Conservation (phyloP, 2,888 invertebrate genomes). For the Peribatodes rhomboidaria region DNA sequence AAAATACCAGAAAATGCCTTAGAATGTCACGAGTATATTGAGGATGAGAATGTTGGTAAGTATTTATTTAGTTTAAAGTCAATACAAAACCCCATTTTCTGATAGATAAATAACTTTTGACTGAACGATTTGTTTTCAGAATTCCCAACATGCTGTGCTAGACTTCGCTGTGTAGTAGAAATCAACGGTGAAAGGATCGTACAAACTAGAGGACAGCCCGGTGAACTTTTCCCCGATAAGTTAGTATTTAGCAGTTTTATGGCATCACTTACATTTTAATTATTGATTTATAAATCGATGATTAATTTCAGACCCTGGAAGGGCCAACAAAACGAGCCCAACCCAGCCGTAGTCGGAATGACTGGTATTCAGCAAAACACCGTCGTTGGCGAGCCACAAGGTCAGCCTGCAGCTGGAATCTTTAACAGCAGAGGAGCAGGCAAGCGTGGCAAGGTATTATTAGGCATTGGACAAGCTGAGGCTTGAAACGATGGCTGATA, state of each 20-base stretch:
- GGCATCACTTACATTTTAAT: neutral
- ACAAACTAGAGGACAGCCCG: constrained; percentile 81
- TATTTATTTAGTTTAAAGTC: constrained; percentile 19
- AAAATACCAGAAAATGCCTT: constrained; percentile 83
- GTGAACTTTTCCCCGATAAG: constrained; percentile 83
- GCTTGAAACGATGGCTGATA: constrained; percentile 42
- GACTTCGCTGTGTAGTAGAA: constrained; percentile 80
- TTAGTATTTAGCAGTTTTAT: constrained; percentile 52
- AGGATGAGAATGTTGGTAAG: constrained; percentile 83
- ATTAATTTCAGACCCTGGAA: constrained; percentile 74
- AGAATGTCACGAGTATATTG: constrained; percentile 83
- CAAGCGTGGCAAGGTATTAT: constrained; percentile 72
- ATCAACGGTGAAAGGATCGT: constrained; percentile 80
- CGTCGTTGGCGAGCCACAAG: constrained; percentile 71
- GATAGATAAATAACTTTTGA: neutral
- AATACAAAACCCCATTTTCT: neutral
- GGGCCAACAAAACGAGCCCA: constrained; percentile 81
- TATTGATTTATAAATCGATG: neutral
- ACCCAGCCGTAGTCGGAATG: constrained; percentile 79
- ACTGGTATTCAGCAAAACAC: constrained; percentile 73
- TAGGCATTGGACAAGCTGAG: constrained; percentile 50
- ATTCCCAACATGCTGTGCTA: constrained; percentile 81
- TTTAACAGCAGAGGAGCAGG: constrained; percentile 82
- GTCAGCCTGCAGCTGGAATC: constrained; percentile 76
- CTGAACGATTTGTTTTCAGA: constrained; percentile 54